Evolutionary conservation across 2,888 invertebrate species (phyloP), one percentile per base, ranked within the genome.

Genomic region (Nemurella pictetii): DNA sequence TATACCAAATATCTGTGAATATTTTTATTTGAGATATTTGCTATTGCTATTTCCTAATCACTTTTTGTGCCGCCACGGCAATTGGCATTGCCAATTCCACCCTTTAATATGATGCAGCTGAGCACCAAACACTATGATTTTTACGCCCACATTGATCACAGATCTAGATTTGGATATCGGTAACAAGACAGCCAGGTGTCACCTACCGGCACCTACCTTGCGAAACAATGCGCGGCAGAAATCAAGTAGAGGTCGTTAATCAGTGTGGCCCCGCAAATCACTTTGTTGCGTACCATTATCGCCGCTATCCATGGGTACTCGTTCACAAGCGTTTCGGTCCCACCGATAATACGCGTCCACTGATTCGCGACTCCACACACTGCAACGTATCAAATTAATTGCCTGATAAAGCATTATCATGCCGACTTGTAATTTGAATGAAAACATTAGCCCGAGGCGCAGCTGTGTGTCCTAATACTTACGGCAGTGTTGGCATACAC

Each of bases 321-420:
- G 28, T 78, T 78, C 12, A 78, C 30, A n/a, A 78, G 30, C 12
- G 78, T 78, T 30, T 78, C 78, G 2, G 78, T 30, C 9, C 78
- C 78, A 12, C 78, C 78, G n/a, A 78, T 30, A 20, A 78, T 78
- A 15, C 78, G 28, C 5, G 78, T 78, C 78, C 78, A 78, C n/a
- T 78, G 78, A 78, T 78, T 78, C 12, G 78, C 78, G 15, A 78
- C 27, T 15, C 78, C 78, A n/a, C 78, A 78, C 78, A 30, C 78
- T 78, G 28, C 20, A 30, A 78, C 27, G 4, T 55, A 55, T 20
- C 2, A 55, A 20, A 20, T 12, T 55, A 55, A 55, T 20, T 3
- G 2, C 55, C 55, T 55, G 55, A 3, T 55, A 55, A 55, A 20
- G 55, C 20, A 7, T 55, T 12, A 20, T n/a, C 12, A 55, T 55